Percentiles rank a stretch among this genome's conserved stretches.
Evolutionary conservation across 2,113 vertebrate species (phyloP).

Genomic region (Etheostoma spectabile): DNA sequence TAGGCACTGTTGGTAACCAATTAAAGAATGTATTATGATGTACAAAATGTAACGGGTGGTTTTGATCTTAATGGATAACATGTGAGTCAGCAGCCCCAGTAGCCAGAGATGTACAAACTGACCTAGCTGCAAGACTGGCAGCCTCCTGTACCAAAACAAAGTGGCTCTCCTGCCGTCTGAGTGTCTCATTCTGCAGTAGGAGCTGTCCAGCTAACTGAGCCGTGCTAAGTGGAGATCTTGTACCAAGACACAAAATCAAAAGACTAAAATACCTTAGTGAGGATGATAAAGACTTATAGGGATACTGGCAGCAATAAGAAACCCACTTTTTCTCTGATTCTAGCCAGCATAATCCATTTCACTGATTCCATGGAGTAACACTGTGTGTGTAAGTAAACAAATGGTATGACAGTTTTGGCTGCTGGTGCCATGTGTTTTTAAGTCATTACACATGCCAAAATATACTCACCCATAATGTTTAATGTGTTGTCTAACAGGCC

Average conservation of each 20-base stretch:
- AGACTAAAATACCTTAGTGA: slow-evolving; percentile 38
- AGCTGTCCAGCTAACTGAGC: slow-evolving; percentile 40
- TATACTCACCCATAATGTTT: neutral
- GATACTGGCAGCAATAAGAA: slow-evolving; percentile 35
- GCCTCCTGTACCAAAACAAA: slow-evolving; percentile 27
- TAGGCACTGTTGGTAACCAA: neutral
- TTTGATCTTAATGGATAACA: slow-evolving; percentile 7
- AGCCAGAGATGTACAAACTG: slow-evolving; percentile 14
- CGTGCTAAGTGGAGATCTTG: slow-evolving; percentile 5
- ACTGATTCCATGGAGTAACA: neutral
- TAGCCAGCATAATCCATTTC: neutral
- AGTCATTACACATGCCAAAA: neutral
- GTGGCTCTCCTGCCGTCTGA: slow-evolving; percentile 25
- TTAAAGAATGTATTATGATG: neutral
- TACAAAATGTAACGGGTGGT: neutral
- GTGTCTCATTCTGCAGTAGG: slow-evolving; percentile 20
- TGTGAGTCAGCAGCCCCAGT: neutral
- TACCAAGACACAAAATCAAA: slow-evolving; percentile 22
- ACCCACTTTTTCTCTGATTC: slow-evolving; percentile 17
- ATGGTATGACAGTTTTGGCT: neutral
- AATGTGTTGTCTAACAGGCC: neutral
- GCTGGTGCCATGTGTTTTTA: neutral
- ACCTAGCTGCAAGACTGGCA: slow-evolving; percentile 22
- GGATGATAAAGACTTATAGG: slow-evolving; percentile 25
- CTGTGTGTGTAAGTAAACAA: neutral